Evolutionary conservation across 1,140 invertebrate species (phyloP).

Genomic region (Philopotamus ludificatus): DNA sequence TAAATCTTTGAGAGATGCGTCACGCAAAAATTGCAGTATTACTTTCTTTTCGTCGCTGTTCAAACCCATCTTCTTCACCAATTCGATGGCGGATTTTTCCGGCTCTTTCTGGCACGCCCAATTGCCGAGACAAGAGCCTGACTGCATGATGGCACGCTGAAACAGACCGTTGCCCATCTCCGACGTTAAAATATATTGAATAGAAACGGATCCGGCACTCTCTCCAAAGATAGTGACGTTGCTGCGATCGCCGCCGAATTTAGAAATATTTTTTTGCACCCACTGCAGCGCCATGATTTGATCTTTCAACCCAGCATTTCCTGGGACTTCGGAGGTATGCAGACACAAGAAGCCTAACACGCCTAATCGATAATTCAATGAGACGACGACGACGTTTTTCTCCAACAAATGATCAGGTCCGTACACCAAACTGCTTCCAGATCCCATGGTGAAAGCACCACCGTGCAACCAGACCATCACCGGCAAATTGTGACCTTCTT

Average conservation of each 20-base stretch:
- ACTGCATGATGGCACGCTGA: slow-evolving; percentile 62
- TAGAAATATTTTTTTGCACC: slow-evolving; percentile 18
- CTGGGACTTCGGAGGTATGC: slow-evolving; percentile 59
- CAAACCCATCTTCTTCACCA: slow-evolving; percentile 18
- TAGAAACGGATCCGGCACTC: slow-evolving; percentile 46
- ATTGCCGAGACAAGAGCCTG: slow-evolving; percentile 45
- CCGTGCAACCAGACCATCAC: slow-evolving; percentile 62
- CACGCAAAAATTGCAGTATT: slow-evolving; percentile 7
- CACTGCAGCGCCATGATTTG: slow-evolving; percentile 12
- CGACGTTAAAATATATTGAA: slow-evolving; percentile 46
- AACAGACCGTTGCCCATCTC: slow-evolving; percentile 53
- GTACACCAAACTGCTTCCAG: slow-evolving; percentile 58
- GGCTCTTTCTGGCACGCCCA: slow-evolving; percentile 7
- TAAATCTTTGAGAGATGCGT: background rate
- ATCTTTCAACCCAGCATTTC: slow-evolving; percentile 65
- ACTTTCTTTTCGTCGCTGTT: background rate
- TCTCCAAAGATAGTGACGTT: slow-evolving; percentile 9
- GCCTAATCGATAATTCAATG: slow-evolving; percentile 69
- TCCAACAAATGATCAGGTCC: slow-evolving; percentile 65
- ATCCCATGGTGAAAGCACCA: slow-evolving; percentile 65
- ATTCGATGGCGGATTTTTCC: background rate
- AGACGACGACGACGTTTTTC: slow-evolving; percentile 66
- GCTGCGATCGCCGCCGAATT: slow-evolving; percentile 2
- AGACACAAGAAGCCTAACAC: slow-evolving; percentile 63
- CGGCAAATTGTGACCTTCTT: slow-evolving; percentile 61